A percentile compares a stretch with the other conserved stretches of the same genome.
These are phyloP conservation scores for Lithodes maja DNA, from an alignment of 2,888 invertebrate species.

Conservation along the genomic window DNA sequence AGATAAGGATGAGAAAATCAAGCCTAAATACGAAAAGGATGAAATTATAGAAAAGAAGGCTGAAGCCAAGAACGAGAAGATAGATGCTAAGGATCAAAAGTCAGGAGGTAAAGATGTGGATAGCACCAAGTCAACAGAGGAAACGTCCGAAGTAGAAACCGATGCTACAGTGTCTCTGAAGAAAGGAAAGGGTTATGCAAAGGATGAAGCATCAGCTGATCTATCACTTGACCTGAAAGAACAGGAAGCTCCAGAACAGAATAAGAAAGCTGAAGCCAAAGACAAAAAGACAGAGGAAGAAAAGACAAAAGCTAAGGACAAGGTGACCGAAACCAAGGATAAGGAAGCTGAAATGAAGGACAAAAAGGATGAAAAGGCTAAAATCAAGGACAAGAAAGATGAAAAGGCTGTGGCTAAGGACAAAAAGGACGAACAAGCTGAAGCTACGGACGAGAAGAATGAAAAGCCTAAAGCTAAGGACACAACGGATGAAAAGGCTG, in stretches of 20 bases:
- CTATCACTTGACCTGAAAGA: slow-evolving; percentile 15
- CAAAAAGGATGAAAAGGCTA: background rate
- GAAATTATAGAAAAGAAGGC: slow-evolving; percentile 39
- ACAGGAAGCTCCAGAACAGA: background rate
- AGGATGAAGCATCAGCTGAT: slow-evolving; percentile 34
- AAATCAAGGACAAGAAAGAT: background rate
- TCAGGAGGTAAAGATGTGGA: background rate
- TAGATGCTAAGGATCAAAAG: slow-evolving; percentile 2
- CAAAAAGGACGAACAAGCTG: background rate
- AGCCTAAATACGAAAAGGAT: slow-evolving; percentile 27
- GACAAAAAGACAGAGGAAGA: background rate
- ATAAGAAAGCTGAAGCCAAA: slow-evolving; percentile 5
- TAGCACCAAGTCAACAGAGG: no score
- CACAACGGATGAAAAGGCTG: background rate
- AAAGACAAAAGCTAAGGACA: background rate
- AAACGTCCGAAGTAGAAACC: background rate
- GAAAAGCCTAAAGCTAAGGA: background rate
- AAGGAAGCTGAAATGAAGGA: background rate
- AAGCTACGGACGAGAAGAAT: background rate
- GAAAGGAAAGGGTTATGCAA: slow-evolving; percentile 2
- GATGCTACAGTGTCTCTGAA: slow-evolving; percentile 29
- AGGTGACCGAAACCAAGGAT: background rate
- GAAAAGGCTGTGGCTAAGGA: background rate
- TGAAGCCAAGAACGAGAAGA: background rate
- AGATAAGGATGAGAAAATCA: slow-evolving; percentile 8